These are phyloP conservation scores for chimpanzee (Pan troglodytes) DNA, from an alignment of 2,113 vertebrate species.

Conservation along the genomic window NHGRI_mPanTro3-v2.1_pri NC_072414.2:34661001-34661500, in stretches of 20 bases:
- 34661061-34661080: neutral
- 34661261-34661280: neutral
- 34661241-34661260: neutral
- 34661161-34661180: conserved; percentile 46
- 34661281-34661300: conserved; percentile 52
- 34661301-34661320: conserved; percentile 37
- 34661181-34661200: neutral
- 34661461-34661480: conserved; percentile 82
- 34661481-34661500: conserved; percentile 78
- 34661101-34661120: conserved; percentile 43
- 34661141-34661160: conserved; percentile 73
- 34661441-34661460: conserved; percentile 79
- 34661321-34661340: neutral
- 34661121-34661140: neutral
- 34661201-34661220: conserved; percentile 6
- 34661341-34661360: conserved; percentile 53
- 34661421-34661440: conserved; percentile 58
- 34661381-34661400: neutral
- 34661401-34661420: conserved; percentile 16
- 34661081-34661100: conserved; percentile 48
- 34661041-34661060: neutral
- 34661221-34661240: conserved; percentile 47
- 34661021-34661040: conserved; percentile 15
- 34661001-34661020: conserved; percentile 53
- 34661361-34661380: neutral